Evolutionary conservation across 1,140 invertebrate genomes (phyloP), one percentile per base, ranked within the genome.

Genomic region (Bradysia coprophila): DNA sequence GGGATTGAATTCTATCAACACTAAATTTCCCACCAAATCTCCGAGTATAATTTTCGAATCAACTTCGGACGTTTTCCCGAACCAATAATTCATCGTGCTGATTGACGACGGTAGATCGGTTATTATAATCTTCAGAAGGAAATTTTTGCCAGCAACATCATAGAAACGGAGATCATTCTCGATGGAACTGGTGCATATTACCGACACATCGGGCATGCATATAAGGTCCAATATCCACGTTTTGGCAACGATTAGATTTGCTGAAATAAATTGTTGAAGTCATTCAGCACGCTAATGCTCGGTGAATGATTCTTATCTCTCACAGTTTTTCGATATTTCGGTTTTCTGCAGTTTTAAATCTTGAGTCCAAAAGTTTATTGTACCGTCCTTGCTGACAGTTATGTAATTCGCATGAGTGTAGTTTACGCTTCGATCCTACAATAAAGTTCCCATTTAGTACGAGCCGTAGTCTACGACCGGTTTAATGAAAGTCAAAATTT

Each of bases 101-200:
- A 56, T 52, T 2, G 54, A 69, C 46, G 63, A 63, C 4, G 72
- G 67, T 49, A 73, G 57, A 32, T 66, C 71, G 6, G 62, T 64
- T 21, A 75, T 67, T 8, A 70, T 57, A 24, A 78, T 67, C 40
- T 75, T 65, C 10, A 79, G 54, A 20, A 71, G 71, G 52, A 81
- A 80, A 32, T 76, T 77, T 20, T 68, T 71, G 5, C 73, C 76
- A 1, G 71, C 72, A 11, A 71, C 75, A 49, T 81, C 77, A 51
- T 81, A 81, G 56, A 82, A 81, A 46, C 76, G 63, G 10, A 81
- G 50, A 51, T 79, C 76, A 2, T 72, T 55, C 55, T 81, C 76
- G 3, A 73, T 71, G 2, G 75, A 76, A 42, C 74, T 72, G 5
- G 71, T 73, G 43, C 72, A 76, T 3, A 81, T 60, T 36, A 80